A percentile compares a stretch with the other conserved stretches of the same genome.
Conservation (phyloP, 2,113 vertebrate species). For the Anguilla rostrata region DNA sequence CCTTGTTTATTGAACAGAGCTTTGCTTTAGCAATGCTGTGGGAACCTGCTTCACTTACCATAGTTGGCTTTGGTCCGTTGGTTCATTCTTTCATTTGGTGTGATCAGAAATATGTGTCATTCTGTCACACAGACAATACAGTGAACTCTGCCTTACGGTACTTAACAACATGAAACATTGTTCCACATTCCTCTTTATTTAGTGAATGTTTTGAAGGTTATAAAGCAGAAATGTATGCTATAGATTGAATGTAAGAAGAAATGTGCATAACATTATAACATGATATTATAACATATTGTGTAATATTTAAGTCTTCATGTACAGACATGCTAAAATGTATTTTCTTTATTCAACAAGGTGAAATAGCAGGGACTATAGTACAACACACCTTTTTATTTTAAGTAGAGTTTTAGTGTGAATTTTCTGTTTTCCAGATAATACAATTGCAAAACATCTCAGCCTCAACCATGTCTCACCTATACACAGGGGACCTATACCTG, state of each 20-base stretch:
- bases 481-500: neutral
- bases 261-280: neutral
- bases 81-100: neutral
- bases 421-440: neutral
- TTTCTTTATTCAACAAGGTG: neutral
- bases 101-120: neutral
- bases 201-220: neutral
- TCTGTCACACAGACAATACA: slow-evolving; percentile 1
- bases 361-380: neutral
- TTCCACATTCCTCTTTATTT: neutral
- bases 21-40: neutral
- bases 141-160: neutral
- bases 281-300: neutral
- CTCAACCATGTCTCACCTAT: neutral
- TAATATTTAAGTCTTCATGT: neutral
- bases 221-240: neutral
- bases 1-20: neutral
- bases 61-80: neutral
- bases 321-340: neutral
- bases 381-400: neutral
- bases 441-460: neutral
- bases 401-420: neutral
- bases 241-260: neutral
- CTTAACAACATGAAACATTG: neutral
- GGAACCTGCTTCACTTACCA: neutral